A percentile compares a stretch with the other conserved stretches of the same genome.
phyloP scores from a whole-genome alignment of 2,888 invertebrate genomes.

The Parascotia fuliginaria region DNA sequence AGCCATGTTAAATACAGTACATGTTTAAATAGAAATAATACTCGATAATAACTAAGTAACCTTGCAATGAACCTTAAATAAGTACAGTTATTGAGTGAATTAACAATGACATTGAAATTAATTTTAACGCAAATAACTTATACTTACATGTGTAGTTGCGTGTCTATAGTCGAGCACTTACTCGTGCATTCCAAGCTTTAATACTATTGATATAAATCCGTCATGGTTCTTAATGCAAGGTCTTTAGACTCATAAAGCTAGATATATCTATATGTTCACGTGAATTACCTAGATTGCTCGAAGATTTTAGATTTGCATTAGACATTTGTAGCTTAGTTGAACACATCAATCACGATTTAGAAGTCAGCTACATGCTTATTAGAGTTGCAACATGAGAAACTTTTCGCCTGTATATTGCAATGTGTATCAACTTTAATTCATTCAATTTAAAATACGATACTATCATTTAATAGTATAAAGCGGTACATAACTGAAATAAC shows the following conservation, averaged over 20 bases:
- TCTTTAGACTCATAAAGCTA: constrained; percentile 49
- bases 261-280: constrained; percentile 31
- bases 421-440: constrained; percentile 1
- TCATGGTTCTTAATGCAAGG: constrained; percentile 56
- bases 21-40: constrained; percentile 10
- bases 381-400: too few relatives aligned
- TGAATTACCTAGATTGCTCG: constrained; percentile 33
- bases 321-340: constrained; percentile 13
- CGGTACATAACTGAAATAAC: constrained; percentile 25
- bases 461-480: constrained; percentile 16
- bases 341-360: constrained; percentile 25
- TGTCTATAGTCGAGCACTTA: constrained; percentile 23
- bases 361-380: constrained; percentile 9
- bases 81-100: constrained; percentile 36
- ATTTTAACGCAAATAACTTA: constrained; percentile 24
- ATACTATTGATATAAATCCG: constrained; percentile 56
- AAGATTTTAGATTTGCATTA: constrained; percentile 30
- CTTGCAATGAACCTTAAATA: constrained; percentile 29
- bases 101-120: constrained; percentile 56
- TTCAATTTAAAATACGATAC: too few relatives aligned
- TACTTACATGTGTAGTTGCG: constrained; percentile 34
- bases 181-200: constrained; percentile 30
- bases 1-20: background rate
- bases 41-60: constrained; percentile 13
- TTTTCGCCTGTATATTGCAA: too few relatives aligned